Conservation (phyloP, 2,113 vertebrate species). For the Triplophysa tibetana region DNA sequence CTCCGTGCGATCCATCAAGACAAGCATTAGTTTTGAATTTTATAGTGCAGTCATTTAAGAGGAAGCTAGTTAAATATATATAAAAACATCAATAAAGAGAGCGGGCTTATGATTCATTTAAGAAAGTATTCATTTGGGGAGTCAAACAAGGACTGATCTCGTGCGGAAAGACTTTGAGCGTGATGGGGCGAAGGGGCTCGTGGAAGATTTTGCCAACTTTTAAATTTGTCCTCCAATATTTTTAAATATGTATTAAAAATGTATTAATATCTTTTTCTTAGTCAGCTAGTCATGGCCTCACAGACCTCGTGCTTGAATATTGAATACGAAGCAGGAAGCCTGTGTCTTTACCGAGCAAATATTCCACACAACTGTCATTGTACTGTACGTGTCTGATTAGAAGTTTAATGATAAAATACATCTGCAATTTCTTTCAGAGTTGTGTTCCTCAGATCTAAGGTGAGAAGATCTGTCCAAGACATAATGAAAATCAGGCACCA, state of each 20-base stretch:
- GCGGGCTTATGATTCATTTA: conserved; percentile 57
- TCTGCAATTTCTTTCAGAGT: conserved; percentile 66
- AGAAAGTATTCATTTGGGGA: conserved; percentile 49
- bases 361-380: neutral
- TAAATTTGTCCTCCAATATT: conserved; percentile 2
- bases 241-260: conserved; percentile 29
- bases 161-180: conserved; percentile 29
- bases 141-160: conserved; percentile 32
- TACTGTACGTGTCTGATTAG: neutral
- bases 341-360: neutral
- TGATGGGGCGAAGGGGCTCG: conserved; percentile 16
- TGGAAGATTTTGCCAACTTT: conserved; percentile 16
- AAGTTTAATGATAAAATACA: neutral
- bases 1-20: conserved; percentile 72
- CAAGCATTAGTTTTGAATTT: conserved; percentile 76
- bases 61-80: conserved; percentile 58
- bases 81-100: conserved; percentile 59
- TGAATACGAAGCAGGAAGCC: neutral
- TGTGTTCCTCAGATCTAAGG: conserved; percentile 67
- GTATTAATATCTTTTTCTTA: conserved; percentile 24
- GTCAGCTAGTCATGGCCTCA: conserved; percentile 6
- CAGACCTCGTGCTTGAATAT: neutral
- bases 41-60: conserved; percentile 65
- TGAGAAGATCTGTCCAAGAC: conserved; percentile 68
- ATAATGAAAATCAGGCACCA: conserved; percentile 73